Evolutionary conservation across 2,113 vertebrate species (phyloP).

Genomic region (Lucifuga dentata): DNA sequence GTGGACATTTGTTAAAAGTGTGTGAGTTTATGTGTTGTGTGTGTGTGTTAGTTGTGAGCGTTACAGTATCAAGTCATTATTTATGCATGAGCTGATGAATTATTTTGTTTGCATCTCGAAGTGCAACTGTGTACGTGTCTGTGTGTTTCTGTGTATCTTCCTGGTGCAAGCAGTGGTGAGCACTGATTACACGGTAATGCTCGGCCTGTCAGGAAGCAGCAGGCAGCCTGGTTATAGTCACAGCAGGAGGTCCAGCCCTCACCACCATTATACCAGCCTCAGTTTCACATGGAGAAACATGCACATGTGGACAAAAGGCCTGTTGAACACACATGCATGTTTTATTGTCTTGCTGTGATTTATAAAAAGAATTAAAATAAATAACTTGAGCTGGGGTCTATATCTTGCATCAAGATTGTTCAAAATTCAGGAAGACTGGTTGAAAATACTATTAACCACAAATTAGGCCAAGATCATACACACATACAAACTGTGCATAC

Average conservation of each 20-base stretch:
- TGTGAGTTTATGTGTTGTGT: slow-evolving; percentile 3
- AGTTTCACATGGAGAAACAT: slow-evolving; percentile 56
- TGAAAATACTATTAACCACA: too few species aligned
- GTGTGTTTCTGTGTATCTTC: slow-evolving; percentile 31
- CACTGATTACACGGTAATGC: slow-evolving; percentile 75
- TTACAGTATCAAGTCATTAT: slow-evolving; percentile 15
- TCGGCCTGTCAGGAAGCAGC: slow-evolving; percentile 77
- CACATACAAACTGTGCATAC: too few species aligned
- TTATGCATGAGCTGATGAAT: slow-evolving; percentile 31
- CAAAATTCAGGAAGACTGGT: too few species aligned
- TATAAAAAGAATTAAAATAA: too few species aligned
- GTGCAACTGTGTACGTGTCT: slow-evolving; percentile 11
- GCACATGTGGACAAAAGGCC: slow-evolving; percentile 50
- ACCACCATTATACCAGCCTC: slow-evolving; percentile 65
- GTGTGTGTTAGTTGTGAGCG: background rate
- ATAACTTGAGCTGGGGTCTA: too few species aligned
- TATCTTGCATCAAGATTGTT: too few species aligned
- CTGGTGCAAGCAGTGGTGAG: slow-evolving; percentile 60
- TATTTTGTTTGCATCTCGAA: slow-evolving; percentile 33
- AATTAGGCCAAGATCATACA: too few species aligned
- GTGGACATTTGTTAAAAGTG: slow-evolving; percentile 10
- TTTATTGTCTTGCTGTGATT: too few species aligned
- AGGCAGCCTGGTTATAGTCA: slow-evolving; percentile 75
- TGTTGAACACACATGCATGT: background rate
- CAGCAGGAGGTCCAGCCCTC: slow-evolving; percentile 62